Conservation (phyloP, 2,113 vertebrate genomes). For the Eptesicus fuscus region DNA sequence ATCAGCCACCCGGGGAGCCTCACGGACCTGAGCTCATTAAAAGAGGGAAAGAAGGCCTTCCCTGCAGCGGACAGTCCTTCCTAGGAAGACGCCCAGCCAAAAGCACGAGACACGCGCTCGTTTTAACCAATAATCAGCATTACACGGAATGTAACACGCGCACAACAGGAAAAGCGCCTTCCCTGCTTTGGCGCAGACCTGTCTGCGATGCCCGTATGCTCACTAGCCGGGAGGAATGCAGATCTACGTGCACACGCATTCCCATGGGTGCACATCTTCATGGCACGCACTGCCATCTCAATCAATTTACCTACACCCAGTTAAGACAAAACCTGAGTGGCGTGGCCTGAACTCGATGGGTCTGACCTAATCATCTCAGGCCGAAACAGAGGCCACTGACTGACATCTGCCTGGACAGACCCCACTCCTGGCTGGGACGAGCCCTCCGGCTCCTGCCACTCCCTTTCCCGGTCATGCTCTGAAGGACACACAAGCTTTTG, state of each 20-base stretch:
- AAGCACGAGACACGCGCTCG: not conserved
- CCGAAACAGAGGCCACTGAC: not conserved
- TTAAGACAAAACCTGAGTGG: not conserved
- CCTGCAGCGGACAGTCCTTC: not conserved
- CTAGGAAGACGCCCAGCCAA: not conserved
- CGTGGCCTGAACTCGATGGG: not conserved
- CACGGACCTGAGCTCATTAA: not conserved
- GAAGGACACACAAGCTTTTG: not conserved
- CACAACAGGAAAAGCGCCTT: not conserved
- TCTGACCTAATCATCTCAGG: not conserved
- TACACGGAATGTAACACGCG: not conserved
- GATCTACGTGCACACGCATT: not conserved
- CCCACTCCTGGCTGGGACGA: not conserved
- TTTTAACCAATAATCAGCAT: not conserved
- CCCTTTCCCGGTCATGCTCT: not conserved
- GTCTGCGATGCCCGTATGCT: not conserved
- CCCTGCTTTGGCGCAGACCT: not conserved
- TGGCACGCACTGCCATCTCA: not conserved
- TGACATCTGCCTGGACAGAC: not conserved
- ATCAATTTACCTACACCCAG: not conserved
- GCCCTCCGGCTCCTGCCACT: not conserved
- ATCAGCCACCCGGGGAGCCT: not conserved
- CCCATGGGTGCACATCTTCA: not conserved
- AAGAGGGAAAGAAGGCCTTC: not conserved
- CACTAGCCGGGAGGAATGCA: not conserved